phyloP scores from a whole-genome alignment of 2,888 invertebrate species.

The Phyllotreta cruciferae region DNA sequence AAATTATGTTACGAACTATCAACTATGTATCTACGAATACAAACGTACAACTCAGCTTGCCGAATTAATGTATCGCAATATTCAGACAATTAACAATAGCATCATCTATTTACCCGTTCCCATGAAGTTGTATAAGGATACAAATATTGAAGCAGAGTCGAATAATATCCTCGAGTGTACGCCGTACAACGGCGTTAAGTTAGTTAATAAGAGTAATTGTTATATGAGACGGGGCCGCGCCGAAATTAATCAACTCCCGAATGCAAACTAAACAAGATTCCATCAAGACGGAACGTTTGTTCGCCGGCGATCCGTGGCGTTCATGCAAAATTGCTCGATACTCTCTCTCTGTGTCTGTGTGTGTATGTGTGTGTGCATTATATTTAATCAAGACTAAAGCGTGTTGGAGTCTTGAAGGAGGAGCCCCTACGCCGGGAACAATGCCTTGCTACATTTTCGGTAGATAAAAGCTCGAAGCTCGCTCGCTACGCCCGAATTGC shows the following conservation, averaged over 20 bases:
- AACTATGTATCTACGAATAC: too few species aligned
- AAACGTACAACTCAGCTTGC: too few species aligned
- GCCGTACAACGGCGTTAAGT: constrained; percentile 2
- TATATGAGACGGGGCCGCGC: constrained; percentile 11
- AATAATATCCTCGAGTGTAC: too few species aligned
- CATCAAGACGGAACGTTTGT: constrained; percentile 15
- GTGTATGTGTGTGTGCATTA: constrained; percentile 5
- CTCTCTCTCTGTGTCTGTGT: neutral
- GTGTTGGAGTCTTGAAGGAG: constrained; percentile 3
- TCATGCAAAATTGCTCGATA: constrained; percentile 19
- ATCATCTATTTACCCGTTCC: too few species aligned
- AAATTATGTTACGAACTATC: too few species aligned
- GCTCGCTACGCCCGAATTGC: constrained; percentile 8
- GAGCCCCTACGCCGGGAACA: constrained; percentile 1
- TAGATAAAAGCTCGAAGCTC: constrained; percentile 12
- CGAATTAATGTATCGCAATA: too few species aligned
- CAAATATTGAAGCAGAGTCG: too few species aligned
- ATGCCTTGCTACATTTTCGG: constrained; percentile 18
- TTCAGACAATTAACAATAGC: too few species aligned
- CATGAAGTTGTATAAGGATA: too few species aligned
- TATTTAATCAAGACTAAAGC: constrained; percentile 14
- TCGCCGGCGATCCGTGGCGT: constrained; percentile 11
- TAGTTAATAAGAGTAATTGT: constrained; percentile 17
- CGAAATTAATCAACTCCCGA: constrained; percentile 19
- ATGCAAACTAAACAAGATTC: constrained; percentile 19